These are phyloP conservation scores for Macropis europaea DNA, from an alignment of 2,888 invertebrate species.

Conservation along the genomic window DNA sequence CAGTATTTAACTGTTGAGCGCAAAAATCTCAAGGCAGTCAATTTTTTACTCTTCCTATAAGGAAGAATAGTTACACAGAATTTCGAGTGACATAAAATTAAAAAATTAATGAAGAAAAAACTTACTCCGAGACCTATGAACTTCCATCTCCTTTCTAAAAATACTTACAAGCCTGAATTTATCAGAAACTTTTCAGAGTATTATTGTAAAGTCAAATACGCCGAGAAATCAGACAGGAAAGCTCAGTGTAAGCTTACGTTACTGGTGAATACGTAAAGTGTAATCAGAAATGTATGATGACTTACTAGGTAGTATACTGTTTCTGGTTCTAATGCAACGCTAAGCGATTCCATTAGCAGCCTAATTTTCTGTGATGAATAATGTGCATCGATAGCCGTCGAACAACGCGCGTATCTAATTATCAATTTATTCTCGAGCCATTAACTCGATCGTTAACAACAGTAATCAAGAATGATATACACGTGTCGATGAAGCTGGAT, in stretches of 20 bases:
- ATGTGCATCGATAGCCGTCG: constrained; percentile 28
- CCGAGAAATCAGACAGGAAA: too few species aligned
- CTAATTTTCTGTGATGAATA: constrained; percentile 44
- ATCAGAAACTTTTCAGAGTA: too few species aligned
- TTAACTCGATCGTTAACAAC: constrained; percentile 36
- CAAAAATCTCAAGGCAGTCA: too few species aligned
- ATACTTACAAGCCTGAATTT: too few species aligned
- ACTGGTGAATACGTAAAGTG: not conserved
- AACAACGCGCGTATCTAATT: constrained; percentile 40
- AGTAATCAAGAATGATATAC: constrained; percentile 28
- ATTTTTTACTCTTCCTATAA: too few species aligned
- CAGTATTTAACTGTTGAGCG: too few species aligned
- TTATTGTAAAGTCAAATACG: too few species aligned
- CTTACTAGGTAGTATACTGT: not conserved
- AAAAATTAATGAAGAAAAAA: too few species aligned
- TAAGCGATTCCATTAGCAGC: constrained; percentile 43
- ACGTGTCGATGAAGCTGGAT: not conserved
- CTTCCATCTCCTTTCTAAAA: too few species aligned
- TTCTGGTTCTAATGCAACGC: constrained; percentile 23
- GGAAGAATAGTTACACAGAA: too few species aligned
- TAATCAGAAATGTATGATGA: not conserved
- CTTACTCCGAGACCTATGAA: too few species aligned
- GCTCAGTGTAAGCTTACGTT: not conserved
- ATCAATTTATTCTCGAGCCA: constrained; percentile 46
- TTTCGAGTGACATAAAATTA: too few species aligned